Base-by-base conservation (phyloP, 2,888 invertebrate species). In the Macaria notata region DNA sequence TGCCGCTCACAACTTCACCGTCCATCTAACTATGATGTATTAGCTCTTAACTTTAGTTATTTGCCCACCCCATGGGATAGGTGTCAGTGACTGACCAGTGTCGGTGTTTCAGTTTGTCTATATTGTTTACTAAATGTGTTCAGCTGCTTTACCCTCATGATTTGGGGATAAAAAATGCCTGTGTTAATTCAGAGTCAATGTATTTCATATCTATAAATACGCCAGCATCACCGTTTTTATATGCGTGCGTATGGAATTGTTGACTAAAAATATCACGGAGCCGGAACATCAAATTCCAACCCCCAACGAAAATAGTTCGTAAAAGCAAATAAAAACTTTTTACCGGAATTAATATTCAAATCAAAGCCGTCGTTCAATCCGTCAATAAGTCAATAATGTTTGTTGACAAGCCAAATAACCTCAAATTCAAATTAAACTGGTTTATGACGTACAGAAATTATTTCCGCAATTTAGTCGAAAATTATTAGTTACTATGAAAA, bases 391-490 rank as follows among this genome's bases (percentile, higher is more conserved):
- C 41, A 48, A 49, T 6, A n/a, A 45, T 41, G 9, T 41, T 44
- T 31, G 8, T 50, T 43, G 49, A 49, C 46, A 56, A 51, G 41
- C 49, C 48, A 54, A 58, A 44, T 49, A 61, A 54, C 59, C 46
- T 46, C 46, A 49, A 59, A 41, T 9, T 46, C 46, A 49, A 59
- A 41, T 9, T 19, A 31, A 49, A 43, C 7, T 43, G 7, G 19
- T 7, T 7, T 6, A 36, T 6, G 7, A 6, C 33, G 33, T 36
- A 29, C 51, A 49, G 53, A 39, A 55, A 41, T 61, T 53, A 45
- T 49, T 49, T 29, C 9, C 44, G 48, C 29, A 47, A 51, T 43
- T 33, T 30, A 41, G 46, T 4, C 33, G 19, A 36, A 36, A 36
- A 36, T 36, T 36, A 36, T 36, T 36, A 36, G 33, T 36, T 6